Conservation (phyloP, 2,797 vertebrate species). For the Ambastaia sidthimunki region DNA sequence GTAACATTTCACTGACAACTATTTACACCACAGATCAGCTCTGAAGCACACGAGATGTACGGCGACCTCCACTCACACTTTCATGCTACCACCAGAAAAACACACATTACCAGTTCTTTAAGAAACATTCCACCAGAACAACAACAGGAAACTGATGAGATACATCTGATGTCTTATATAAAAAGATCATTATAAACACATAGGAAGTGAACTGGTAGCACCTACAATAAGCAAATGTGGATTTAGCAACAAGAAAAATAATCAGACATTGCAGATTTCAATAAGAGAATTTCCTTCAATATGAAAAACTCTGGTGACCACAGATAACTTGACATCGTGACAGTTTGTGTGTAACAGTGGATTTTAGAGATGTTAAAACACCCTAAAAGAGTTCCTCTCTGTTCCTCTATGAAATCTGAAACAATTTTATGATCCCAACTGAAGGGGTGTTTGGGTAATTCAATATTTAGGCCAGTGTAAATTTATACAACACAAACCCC, state of each 20-base stretch:
- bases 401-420: not conserved
- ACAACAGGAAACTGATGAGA: conserved; percentile 63
- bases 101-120: conserved; percentile 46
- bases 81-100: conserved; percentile 37
- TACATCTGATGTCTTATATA: conserved; percentile 63
- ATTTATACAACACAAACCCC: conserved; percentile 25
- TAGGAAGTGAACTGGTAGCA: conserved; percentile 60
- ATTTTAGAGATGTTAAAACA: not conserved
- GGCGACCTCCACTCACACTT: conserved; percentile 27
- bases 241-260: conserved; percentile 54
- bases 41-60: conserved; percentile 54
- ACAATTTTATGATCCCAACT: not conserved
- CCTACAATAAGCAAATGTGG: conserved; percentile 48
- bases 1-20: conserved; percentile 31
- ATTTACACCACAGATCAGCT: conserved; percentile 61
- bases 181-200: conserved; percentile 45
- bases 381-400: not conserved
- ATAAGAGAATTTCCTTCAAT: conserved; percentile 54
- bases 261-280: conserved; percentile 31
- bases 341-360: conserved; percentile 1
- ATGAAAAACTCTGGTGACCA: not conserved
- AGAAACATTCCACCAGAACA: conserved; percentile 54
- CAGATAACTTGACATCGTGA: not conserved
- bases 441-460: not conserved
- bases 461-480: not conserved